Base-by-base conservation (phyloP, 2,888 invertebrate genomes). In the Ferdinandea cuprea region DNA sequence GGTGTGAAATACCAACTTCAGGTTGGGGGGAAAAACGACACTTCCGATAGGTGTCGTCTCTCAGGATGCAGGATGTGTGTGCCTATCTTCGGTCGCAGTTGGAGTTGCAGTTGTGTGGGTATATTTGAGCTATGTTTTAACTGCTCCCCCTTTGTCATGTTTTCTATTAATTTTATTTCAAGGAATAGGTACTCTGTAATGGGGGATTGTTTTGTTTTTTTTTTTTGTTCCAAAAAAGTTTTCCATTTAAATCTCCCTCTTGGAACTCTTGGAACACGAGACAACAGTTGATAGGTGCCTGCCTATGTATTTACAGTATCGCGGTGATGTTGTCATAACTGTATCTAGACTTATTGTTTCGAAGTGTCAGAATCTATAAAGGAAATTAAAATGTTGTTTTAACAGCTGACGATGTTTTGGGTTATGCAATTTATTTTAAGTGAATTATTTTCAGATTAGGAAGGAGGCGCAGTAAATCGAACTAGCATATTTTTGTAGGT, bases 41-140 rank as follows among this genome's bases (percentile, higher is more conserved):
- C 78, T 83, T 83, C 83, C 83, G 83, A 78, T 58, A 78, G 83
- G 83, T 83, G 83, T 73, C 83, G 68, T 73, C 68, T 73, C 68
- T 72, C 73, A 83, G 78, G 78, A 81, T 77, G 48, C 42, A 76
- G 59, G 83, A 78, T 78, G 68, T 78, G 72, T 78, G 63, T 56
- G 50, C 50, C 48, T 74, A 65, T 69, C 74, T 69, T 68, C 59
- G 21, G 35, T 61, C 35, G 25, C 25, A 21, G n/a, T 46, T 7
- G 11, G 15, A 50, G 17, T 42, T 63, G 52, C 35, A 48, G 40
- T 15, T 35, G 40, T 35, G n/a, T 48, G 21, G 25, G 25, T 25
- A 25, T 5, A 25, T 25, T 3, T n/a, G n/a, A n/a, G 3, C n/a
- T 37, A 46, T 37, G 58, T 59, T 71, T 65, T 21, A 69, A 65